These are phyloP conservation scores for Aricia agestis DNA, from an alignment of 1,140 invertebrate genomes.

Conservation along the genomic window DNA sequence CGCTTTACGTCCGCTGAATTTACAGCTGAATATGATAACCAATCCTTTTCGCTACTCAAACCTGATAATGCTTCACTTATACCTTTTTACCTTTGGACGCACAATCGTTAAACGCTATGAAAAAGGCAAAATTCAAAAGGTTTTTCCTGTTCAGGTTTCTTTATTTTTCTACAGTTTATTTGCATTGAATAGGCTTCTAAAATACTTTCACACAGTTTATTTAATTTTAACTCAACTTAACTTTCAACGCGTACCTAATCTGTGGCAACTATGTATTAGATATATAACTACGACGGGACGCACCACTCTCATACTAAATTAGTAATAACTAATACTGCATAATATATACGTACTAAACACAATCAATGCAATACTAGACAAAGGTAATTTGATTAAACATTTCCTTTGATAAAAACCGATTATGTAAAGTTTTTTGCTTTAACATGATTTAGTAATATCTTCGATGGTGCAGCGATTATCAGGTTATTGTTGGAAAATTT, in stretches of 20 bases:
- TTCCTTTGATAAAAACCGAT: not conserved
- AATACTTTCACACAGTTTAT: too few relatives aligned
- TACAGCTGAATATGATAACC: conserved; percentile 8
- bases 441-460: not conserved
- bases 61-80: not conserved
- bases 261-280: too few relatives aligned
- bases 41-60: conserved; percentile 7
- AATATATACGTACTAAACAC: too few relatives aligned
- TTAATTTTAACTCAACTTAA: too few relatives aligned
- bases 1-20: conserved; percentile 7
- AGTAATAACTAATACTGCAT: too few relatives aligned
- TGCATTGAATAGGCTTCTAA: too few relatives aligned
- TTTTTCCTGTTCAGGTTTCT: too few relatives aligned
- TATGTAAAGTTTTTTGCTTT: not conserved
- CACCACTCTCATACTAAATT: too few relatives aligned
- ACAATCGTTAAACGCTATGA: not conserved
- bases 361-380: too few relatives aligned
- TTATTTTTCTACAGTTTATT: too few relatives aligned
- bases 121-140: not conserved
- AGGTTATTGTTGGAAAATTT: not conserved
- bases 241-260: too few relatives aligned
- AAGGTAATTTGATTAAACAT: not conserved
- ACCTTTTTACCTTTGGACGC: not conserved
- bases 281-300: too few relatives aligned
- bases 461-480: not conserved